Evolutionary conservation across 2,113 vertebrate genomes (phyloP).

Genomic region (Spea bombifrons): DNA sequence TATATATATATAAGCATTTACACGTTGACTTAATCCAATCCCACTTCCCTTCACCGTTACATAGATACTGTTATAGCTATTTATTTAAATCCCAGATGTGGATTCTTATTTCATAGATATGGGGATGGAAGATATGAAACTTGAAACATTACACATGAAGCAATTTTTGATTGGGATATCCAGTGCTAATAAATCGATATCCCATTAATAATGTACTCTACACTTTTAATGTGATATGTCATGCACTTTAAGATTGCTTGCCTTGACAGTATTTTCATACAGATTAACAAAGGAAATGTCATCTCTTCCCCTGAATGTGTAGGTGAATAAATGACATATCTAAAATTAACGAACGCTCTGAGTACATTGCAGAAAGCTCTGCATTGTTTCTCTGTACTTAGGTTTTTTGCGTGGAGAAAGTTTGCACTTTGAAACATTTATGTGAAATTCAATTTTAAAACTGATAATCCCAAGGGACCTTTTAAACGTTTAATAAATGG

Average conservation of each 20-base stretch:
- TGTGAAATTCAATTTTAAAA: conserved; percentile 44
- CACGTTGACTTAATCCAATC: background rate
- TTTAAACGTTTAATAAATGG: conserved; percentile 45
- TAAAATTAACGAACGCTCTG: conserved; percentile 24
- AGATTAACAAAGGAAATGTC: conserved; percentile 37
- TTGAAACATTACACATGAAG: background rate
- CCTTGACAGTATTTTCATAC: conserved; percentile 38
- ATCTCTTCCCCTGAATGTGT: conserved; percentile 1
- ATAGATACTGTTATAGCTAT: background rate
- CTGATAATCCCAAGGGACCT: background rate
- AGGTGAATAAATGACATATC: conserved; percentile 30
- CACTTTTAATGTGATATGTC: conserved; percentile 40
- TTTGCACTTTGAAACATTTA: conserved; percentile 44
- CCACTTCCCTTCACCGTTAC: background rate
- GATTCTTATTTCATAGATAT: conserved; percentile 25
- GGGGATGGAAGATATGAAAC: conserved; percentile 15
- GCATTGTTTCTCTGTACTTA: conserved; percentile 2
- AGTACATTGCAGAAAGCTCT: conserved; percentile 6
- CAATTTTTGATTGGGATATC: conserved; percentile 22
- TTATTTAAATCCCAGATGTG: conserved; percentile 23
- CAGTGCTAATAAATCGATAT: conserved; percentile 36
- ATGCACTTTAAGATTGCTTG: conserved; percentile 34
- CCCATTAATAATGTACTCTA: conserved; percentile 37
- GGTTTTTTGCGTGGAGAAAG: conserved; percentile 17
- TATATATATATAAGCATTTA: background rate